Percentiles rank a stretch among this genome's conserved stretches.
phyloP scores from a whole-genome alignment of 2,797 vertebrate species.

The Gallinago nigripennis region DNA sequence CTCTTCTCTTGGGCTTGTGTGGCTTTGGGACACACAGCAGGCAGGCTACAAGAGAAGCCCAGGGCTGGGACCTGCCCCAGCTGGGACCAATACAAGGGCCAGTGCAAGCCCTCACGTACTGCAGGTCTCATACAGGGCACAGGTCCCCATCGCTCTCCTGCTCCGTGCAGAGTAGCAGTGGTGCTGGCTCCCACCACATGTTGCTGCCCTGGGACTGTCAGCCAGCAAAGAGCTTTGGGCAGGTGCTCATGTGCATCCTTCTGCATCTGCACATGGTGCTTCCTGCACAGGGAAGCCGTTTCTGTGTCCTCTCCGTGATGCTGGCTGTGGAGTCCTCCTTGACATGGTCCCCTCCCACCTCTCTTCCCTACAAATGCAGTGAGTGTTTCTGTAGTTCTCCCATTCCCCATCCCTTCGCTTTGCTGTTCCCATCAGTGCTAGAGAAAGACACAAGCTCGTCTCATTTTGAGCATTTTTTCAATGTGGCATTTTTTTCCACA shows the following conservation, averaged over 20 bases:
- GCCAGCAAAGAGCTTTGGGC: not conserved
- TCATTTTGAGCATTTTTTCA: not conserved
- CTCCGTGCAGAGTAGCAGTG: not conserved
- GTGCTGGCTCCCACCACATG: not conserved
- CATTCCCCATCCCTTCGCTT: not conserved
- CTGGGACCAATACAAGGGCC: not conserved
- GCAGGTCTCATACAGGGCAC: not conserved
- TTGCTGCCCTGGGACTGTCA: not conserved
- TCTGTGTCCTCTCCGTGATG: not conserved
- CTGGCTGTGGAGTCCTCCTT: not conserved
- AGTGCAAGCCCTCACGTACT: accelerated
- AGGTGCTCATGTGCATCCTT: not conserved
- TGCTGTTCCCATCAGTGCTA: not conserved
- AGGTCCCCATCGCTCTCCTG: accelerated
- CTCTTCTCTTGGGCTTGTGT: not conserved
- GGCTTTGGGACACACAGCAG: not conserved
- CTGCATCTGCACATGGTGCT: not conserved
- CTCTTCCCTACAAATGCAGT: not conserved
- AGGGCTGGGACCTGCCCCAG: not conserved
- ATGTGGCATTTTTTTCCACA: not conserved
- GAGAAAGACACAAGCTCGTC: not conserved
- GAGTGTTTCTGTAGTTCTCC: not conserved
- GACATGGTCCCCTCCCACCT: not conserved
- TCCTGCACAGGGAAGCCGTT: not conserved
- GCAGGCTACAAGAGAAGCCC: not conserved